A percentile compares a stretch with the other conserved stretches of the same genome.
Conservation (phyloP, 2,113 vertebrate species). For the Caracal caracal region DNA sequence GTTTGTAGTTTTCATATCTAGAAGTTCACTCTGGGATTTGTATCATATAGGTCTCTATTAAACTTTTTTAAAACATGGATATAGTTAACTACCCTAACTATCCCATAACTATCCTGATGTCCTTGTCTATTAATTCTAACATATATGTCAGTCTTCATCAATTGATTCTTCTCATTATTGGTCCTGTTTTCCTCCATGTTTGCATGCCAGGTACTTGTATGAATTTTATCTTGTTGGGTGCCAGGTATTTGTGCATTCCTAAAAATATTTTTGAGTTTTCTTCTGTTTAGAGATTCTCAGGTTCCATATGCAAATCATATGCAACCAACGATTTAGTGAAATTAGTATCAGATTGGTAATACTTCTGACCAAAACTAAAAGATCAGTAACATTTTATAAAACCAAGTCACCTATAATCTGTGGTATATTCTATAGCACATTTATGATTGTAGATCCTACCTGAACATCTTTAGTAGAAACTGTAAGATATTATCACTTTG, state of each 20-base stretch:
- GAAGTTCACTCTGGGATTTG: background rate
- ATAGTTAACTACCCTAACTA: background rate
- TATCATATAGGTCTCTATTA: background rate
- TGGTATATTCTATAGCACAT: slow-evolving; percentile 87
- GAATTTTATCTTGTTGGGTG: background rate
- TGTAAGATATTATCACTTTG: slow-evolving; percentile 88
- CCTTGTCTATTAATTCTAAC: background rate
- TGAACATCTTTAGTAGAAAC: slow-evolving; percentile 87
- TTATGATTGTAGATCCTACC: slow-evolving; percentile 83
- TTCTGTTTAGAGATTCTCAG: background rate
- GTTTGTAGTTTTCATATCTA: background rate
- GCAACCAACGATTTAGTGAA: background rate
- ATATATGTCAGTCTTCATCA: background rate
- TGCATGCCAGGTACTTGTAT: background rate
- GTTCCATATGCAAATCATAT: background rate
- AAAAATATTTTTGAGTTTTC: background rate
- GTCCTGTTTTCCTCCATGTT: background rate
- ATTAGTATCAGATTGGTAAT: background rate
- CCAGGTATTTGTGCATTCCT: background rate
- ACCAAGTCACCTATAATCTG: slow-evolving; percentile 84
- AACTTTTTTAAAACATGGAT: background rate
- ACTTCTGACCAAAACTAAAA: background rate
- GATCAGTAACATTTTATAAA: slow-evolving; percentile 18
- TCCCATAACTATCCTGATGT: background rate
- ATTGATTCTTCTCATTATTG: background rate